These are phyloP conservation scores for Antedon mediterranea DNA, from an alignment of 53 echinoderm and acorn worm genomes.

Conservation along the genomic window DNA sequence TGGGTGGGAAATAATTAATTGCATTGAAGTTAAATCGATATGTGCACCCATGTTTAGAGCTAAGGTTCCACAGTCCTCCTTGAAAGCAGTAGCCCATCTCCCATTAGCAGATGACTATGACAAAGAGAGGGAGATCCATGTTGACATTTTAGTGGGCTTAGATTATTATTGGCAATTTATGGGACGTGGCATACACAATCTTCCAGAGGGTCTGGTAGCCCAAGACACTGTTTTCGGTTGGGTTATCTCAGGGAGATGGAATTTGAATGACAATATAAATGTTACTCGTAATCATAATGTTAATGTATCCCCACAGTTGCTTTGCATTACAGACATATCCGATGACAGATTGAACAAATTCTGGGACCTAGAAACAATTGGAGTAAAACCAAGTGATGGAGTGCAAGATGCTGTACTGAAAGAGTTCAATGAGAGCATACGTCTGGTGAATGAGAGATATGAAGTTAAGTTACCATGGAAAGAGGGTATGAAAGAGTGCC, in stretches of 20 bases:
- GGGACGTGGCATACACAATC: neutral
- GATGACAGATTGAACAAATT: neutral
- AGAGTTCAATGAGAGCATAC: constrained; percentile 10
- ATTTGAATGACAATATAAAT: too few species aligned
- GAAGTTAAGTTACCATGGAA: constrained; percentile 14
- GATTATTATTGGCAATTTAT: constrained; percentile 11
- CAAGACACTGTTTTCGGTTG: constrained; percentile 15
- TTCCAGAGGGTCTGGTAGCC: constrained; percentile 12
- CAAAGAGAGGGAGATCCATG: neutral
- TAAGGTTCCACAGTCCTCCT: neutral
- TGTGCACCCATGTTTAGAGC: constrained; percentile 10
- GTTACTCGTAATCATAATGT: too few species aligned
- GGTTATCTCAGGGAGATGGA: constrained; percentile 12
- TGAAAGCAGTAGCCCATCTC: constrained; percentile 5
- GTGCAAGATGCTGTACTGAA: constrained; percentile 10
- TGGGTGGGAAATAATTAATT: constrained; percentile 4
- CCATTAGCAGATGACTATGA: constrained; percentile 8
- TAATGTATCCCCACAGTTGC: constrained; percentile 4
- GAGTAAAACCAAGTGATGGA: neutral
- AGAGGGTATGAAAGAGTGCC: constrained; percentile 13
- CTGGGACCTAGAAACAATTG: too few species aligned
- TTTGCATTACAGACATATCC: constrained; percentile 9
- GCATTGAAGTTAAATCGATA: constrained; percentile 2
- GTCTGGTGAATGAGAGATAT: constrained; percentile 9
- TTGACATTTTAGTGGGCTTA: constrained; percentile 12